Conservation (phyloP, 2,113 vertebrate genomes). For the Saimiri boliviensis region DNA sequence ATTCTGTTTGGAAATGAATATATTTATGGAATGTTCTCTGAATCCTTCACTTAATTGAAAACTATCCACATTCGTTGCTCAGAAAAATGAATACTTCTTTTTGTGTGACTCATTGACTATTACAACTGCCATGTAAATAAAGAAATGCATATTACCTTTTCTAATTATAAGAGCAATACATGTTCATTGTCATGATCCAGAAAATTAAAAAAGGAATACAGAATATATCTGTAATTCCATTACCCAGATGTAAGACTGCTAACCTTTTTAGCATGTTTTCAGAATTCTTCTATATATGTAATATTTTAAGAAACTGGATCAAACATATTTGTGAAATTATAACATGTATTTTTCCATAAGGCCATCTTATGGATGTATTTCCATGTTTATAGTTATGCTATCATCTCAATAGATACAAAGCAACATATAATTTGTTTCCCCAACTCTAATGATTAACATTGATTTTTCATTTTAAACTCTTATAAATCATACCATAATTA, state of each 20-base stretch:
- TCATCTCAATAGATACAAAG: not conserved
- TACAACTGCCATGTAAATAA: not conserved
- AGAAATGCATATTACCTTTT: not conserved
- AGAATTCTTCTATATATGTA: not conserved
- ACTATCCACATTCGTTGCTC: not conserved
- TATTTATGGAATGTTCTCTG: not conserved
- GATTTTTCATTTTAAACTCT: not conserved
- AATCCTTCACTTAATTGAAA: slow-evolving; percentile 2
- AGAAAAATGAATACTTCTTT: slow-evolving; percentile 7
- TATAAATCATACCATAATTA: too few relatives aligned
- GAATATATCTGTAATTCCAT: not conserved
- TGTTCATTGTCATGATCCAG: not conserved
- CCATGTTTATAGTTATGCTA: not conserved
- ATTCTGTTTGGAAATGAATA: slow-evolving; percentile 11
- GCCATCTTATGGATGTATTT: not conserved
- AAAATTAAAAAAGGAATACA: not conserved
- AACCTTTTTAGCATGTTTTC: not conserved
- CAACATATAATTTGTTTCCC: not conserved
- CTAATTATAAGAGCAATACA: slow-evolving; percentile 25
- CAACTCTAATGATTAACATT: not conserved
- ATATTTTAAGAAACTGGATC: not conserved
- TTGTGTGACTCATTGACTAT: not conserved
- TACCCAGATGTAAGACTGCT: not conserved
- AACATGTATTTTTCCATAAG: not conserved
- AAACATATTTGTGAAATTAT: not conserved